Percentiles rank a stretch among this genome's conserved stretches.
phyloP scores from a whole-genome alignment of 2,888 invertebrate genomes.

The Troilus luridus region DNA sequence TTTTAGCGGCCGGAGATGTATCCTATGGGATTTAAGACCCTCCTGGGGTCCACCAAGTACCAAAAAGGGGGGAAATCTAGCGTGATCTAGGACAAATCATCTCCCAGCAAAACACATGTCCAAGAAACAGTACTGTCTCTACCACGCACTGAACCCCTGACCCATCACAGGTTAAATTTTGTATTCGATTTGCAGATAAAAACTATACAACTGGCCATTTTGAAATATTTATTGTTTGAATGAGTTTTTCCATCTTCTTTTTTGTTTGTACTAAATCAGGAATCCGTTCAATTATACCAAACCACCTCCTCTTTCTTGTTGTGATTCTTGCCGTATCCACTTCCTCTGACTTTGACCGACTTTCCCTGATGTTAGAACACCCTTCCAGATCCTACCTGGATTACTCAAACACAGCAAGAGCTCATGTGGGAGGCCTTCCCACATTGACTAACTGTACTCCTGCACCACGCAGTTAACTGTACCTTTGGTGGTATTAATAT shows the following conservation, averaged over 20 bases:
- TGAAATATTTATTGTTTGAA: no score
- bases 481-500: neutral
- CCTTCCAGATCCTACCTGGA: neutral
- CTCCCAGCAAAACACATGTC: no score
- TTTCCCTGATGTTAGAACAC: neutral
- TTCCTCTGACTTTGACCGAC: slow-evolving; percentile 10
- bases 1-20: no score
- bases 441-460: neutral
- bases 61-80: no score
- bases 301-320: neutral
- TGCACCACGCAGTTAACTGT: neutral
- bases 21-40: no score
- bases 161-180: no score
- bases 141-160: no score
- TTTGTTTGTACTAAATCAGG: neutral
- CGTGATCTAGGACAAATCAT: no score
- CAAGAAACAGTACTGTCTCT: no score
- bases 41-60: no score
- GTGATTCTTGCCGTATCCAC: neutral
- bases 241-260: neutral
- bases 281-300: neutral
- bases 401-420: neutral
- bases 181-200: no score
- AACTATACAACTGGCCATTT: no score
- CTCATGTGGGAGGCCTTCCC: neutral